phyloP scores from a whole-genome alignment of 2,888 invertebrate species.

The Dasysyrphus albostriatus region DNA sequence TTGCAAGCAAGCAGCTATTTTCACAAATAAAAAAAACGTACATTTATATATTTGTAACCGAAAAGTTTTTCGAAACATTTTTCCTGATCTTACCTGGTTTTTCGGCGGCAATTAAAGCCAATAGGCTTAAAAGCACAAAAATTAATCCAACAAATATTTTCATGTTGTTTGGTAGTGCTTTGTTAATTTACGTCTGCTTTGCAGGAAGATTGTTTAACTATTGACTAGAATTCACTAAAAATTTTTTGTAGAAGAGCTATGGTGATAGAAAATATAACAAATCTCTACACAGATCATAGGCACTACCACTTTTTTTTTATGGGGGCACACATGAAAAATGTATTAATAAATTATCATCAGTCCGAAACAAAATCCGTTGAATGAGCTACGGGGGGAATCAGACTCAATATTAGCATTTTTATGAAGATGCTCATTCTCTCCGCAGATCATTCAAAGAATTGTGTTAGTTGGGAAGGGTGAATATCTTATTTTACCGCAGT shows the following conservation, averaged over 20 bases:
- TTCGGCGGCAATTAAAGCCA: neutral
- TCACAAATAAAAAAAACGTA: neutral
- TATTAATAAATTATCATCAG: no score
- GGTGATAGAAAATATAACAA: neutral
- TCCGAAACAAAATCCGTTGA: no score
- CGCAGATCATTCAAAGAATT: no score
- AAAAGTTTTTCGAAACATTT: neutral
- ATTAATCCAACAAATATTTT: conserved; percentile 6
- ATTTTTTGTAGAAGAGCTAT: neutral
- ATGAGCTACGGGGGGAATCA: no score
- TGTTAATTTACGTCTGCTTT: neutral
- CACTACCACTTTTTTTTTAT: neutral
- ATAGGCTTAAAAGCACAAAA: neutral
- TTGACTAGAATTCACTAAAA: neutral
- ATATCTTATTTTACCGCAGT: no score
- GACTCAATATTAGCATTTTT: no score
- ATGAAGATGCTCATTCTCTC: no score
- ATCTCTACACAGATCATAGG: neutral
- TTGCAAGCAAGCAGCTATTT: conserved; percentile 30
- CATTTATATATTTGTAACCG: no score
- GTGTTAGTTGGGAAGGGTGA: no score
- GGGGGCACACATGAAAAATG: no score
- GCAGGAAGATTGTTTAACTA: conserved; percentile 1
- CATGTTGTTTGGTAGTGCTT: neutral
- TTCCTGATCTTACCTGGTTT: conserved; percentile 1